Evolutionary conservation across 2,113 vertebrate genomes (phyloP), one percentile per base, ranked within the genome.

Genomic region (Rallus limicola): DNA sequence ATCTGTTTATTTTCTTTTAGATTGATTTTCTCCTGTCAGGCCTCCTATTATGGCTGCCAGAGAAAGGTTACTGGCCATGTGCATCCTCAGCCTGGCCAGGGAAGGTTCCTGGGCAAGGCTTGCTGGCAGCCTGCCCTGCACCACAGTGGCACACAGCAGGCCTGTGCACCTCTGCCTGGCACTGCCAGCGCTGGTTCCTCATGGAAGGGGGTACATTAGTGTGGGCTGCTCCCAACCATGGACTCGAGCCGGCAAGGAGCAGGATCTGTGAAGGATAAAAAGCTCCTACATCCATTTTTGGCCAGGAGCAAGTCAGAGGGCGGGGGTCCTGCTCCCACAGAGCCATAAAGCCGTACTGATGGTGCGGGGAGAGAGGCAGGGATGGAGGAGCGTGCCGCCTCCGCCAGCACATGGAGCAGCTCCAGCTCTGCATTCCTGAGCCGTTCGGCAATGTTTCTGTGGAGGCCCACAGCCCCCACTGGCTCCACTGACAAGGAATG

Each of bases 371-470:
- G 60, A 68, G 85, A 95, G 42, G 93, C 86, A 96, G 88, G 53
- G 93, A 95, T 40, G 6, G 36, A 82, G 81, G 75, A 97, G 84
- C 9, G 1, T 96, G 79, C 93, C 82, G 82, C 89, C 88, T 94
- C 95, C 90, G 6, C 94, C 94, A 85, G 90, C 82, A 88, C 76
- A 90, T 91, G 94, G 97, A 97, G 90, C 18, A 10, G 95, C 97
- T 98, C 98, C 98, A 98, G 95, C 93, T 93, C 93, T 14, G 72
- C 97, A 98, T 98, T 98, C 98, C 97, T 97, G 95, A 97, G 92
- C 75, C 2, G 62, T 97, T 97, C 97, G 67, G 97, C 97, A 98
- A 98, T 79, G 79, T 67, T 92, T 92, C 95, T 96, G 96, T 10
- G 7, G 93, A 94, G 96, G 92, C 96, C 96, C 76, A 19, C 33